Evolutionary conservation across 2,888 invertebrate genomes (phyloP).

Genomic region (Tethea ocularis): DNA sequence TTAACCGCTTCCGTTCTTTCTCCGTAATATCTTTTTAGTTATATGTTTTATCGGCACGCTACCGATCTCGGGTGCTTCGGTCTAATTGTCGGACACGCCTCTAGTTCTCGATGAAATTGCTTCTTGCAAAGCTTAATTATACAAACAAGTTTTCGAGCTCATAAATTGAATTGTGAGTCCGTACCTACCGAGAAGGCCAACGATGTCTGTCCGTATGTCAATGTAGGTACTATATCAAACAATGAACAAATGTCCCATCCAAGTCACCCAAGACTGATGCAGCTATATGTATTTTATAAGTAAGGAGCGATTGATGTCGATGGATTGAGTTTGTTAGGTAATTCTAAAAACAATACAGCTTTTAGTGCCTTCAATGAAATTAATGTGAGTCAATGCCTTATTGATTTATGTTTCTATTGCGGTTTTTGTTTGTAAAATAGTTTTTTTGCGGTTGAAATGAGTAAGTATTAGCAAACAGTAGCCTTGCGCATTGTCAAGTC

Average conservation of each 20-base stretch:
- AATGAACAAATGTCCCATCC: too few relatives aligned
- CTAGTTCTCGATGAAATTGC: conserved; percentile 40
- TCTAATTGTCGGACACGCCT: conserved; percentile 61
- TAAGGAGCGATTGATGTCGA: too few relatives aligned
- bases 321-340: not conserved
- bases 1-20: conserved; percentile 62
- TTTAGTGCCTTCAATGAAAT: not conserved
- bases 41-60: conserved; percentile 54
- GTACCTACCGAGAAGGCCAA: not conserved
- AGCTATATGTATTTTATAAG: too few relatives aligned
- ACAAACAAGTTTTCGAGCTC: not conserved
- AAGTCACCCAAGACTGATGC: too few relatives aligned
- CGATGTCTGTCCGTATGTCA: not conserved
- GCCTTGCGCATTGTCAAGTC: not conserved
- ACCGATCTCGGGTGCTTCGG: conserved; percentile 45
- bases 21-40: conserved; percentile 43
- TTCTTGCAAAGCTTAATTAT: conserved; percentile 22
- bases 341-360: not conserved
- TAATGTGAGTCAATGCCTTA: not conserved
- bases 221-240: not conserved
- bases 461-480: not conserved
- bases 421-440: not conserved
- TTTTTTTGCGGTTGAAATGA: not conserved
- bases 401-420: not conserved
- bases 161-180: not conserved